These are phyloP conservation scores for Thamnophis elegans DNA, from an alignment of 2,797 vertebrate genomes.

Conservation along the genomic window DNA sequence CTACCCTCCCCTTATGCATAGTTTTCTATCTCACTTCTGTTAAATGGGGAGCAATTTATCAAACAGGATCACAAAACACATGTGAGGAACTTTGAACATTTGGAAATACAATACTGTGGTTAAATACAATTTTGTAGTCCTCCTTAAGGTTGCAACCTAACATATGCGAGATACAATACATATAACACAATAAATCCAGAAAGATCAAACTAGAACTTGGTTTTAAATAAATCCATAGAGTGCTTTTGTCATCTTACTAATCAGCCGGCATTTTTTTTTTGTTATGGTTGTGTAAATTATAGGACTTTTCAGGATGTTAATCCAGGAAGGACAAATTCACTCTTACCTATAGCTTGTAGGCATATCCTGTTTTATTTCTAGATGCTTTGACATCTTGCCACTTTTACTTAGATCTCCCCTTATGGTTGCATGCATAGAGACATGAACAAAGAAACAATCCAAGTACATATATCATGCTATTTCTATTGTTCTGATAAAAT, in stretches of 20 bases:
- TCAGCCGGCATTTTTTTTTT: neutral
- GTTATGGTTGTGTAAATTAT: neutral
- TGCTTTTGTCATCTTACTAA: conserved; percentile 9
- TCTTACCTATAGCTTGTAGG: neutral
- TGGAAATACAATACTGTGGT: neutral
- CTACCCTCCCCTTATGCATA: neutral
- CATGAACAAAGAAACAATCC: neutral
- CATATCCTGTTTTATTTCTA: neutral
- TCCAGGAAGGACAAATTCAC: neutral
- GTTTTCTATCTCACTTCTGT: neutral
- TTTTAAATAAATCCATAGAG: neutral
- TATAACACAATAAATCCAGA: neutral
- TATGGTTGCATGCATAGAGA: neutral
- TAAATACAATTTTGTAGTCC: neutral
- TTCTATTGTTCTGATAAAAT: neutral
- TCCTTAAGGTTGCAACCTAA: neutral
- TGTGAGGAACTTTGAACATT: neutral
- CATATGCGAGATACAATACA: too few relatives aligned
- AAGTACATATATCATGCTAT: neutral
- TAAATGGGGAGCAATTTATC: neutral
- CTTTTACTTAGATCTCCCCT: neutral
- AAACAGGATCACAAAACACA: neutral
- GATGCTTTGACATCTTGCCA: neutral
- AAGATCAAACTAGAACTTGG: neutral
- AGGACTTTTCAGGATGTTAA: conserved; percentile 6